phyloP scores from a whole-genome alignment of 2,797 vertebrate genomes.

The Propithecus deckenii region DNA sequence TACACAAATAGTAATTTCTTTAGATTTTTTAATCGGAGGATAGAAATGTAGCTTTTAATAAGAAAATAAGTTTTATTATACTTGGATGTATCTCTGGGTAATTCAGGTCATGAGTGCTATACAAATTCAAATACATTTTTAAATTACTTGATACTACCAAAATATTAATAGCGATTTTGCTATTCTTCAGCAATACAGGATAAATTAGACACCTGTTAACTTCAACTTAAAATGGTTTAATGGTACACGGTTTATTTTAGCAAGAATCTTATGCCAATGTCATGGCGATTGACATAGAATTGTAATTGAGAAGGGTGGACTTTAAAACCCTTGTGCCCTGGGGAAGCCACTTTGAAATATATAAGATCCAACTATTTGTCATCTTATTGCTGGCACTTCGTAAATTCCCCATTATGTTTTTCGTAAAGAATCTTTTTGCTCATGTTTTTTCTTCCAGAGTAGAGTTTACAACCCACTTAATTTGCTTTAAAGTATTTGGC shows the following conservation, averaged over 20 bases:
- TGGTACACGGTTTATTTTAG: neutral
- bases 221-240: neutral
- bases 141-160: slow-evolving; percentile 14
- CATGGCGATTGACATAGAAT: neutral
- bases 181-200: neutral
- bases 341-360: slow-evolving; percentile 12
- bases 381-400: slow-evolving; percentile 5
- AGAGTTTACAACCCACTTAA: slow-evolving; percentile 5
- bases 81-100: neutral
- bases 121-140: slow-evolving; percentile 44
- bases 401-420: slow-evolving; percentile 5
- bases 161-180: neutral
- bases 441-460: slow-evolving; percentile 38
- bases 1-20: neutral
- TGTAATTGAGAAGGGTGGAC: neutral
- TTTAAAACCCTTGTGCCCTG: slow-evolving; percentile 20
- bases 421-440: neutral
- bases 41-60: slow-evolving; percentile 3
- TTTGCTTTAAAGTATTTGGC: slow-evolving; percentile 39
- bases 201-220: neutral
- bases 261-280: neutral
- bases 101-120: neutral
- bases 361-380: neutral
- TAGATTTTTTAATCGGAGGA: slow-evolving; percentile 15
- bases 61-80: slow-evolving; percentile 28